Base-by-base conservation (phyloP, 2,797 vertebrate species). In the Aphelocoma californica region DNA sequence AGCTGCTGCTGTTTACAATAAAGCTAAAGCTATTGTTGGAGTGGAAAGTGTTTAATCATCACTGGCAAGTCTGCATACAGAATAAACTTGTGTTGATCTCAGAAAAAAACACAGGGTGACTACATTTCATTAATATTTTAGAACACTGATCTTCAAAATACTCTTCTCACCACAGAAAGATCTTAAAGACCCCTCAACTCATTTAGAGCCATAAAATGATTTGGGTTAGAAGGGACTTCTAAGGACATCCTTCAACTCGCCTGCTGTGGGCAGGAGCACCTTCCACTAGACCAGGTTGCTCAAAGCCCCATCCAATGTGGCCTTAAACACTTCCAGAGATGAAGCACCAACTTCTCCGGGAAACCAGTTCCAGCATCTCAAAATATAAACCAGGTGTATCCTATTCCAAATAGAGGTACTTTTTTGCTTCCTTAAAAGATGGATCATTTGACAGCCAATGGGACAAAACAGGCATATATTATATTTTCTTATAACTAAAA, bases 251-350 rank as follows among this genome's bases (percentile, higher is more conserved):
- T 60, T 31, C 36, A 64, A n/a, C 1, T 2, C 2, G 15, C 5
- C 7, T 20, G 11, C 4, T 1, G 1, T 9, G 3, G 29, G 15
- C 10, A 71, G 54, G 7, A 34, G 31, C 6, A 44, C 7, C 32
- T 79, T 29, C 18, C 0, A 0, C 32, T 79, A 48, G 20, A 67
- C 24, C 28, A 36, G 4, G 19, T 3, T 79, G 40, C 23, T 54
- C 34, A 74, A 86, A 80, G 42, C 20, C 10, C 48, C 18, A 6
- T 6, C 28, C 36, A 80, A 5, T 0, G 0, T 5, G 9, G 21
- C 15, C 24, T 61, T 50, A 9, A 69, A 69, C 15, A 40, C 18
- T 45, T 34, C 15, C 36, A 81, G 50, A 54, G 7, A 44, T 18
- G 15, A 42, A 18, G 32, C 15, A 62, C 4, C 20, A 21, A 5